A percentile compares a stretch with the other conserved stretches of the same genome.
Evolutionary conservation across 1,140 invertebrate species (phyloP).

Genomic region (Littorina saxatilis): DNA sequence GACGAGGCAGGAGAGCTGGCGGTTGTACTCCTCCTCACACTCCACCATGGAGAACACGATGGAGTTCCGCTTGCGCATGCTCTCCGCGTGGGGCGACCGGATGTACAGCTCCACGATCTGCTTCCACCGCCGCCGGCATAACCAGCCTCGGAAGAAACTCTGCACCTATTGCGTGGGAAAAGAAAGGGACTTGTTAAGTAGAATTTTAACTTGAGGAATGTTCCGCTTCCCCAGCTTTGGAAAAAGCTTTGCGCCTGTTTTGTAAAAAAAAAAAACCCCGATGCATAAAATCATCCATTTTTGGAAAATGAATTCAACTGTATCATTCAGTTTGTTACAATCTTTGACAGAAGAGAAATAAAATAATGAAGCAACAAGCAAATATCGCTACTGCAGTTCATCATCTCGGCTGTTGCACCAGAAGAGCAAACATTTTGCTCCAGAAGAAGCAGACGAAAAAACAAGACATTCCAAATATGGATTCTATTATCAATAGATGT

Average conservation of each 20-base stretch:
- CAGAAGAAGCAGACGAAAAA: neutral
- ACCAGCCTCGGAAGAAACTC: conserved; percentile 95
- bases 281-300: no score
- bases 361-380: neutral
- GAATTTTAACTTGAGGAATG: no score
- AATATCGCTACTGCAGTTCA: no score
- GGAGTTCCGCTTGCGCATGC: conserved; percentile 95
- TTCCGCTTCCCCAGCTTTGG: no score
- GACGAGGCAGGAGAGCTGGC: conserved; percentile 93
- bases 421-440: no score
- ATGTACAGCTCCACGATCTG: conserved; percentile 97
- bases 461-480: no score
- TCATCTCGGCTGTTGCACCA: no score
- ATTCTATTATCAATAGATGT: no score
- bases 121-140: conserved; percentile 95
- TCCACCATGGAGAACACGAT: conserved; percentile 84
- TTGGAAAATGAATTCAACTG: no score
- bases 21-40: conserved; percentile 86
- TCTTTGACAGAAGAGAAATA: conserved; percentile 9
- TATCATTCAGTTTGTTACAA: no score
- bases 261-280: no score
- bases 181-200: neutral
- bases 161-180: conserved; percentile 79
- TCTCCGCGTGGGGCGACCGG: conserved; percentile 94
- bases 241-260: no score